Evolutionary conservation across 2,888 invertebrate species (phyloP).

Genomic region (Pyralis farinalis): DNA sequence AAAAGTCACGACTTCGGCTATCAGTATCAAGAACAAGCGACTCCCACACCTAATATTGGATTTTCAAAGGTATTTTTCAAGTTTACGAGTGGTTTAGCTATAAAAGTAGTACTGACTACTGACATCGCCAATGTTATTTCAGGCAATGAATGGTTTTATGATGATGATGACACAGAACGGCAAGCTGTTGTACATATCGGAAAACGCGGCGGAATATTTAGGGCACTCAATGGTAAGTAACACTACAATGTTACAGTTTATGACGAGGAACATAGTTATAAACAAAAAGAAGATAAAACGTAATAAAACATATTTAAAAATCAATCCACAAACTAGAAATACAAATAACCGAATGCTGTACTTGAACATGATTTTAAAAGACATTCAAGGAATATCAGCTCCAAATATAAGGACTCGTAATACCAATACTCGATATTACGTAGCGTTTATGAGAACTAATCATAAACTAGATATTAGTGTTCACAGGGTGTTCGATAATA

Average conservation of each 20-base stretch:
- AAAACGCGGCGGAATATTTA: conserved; percentile 98
- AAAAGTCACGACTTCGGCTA: conserved; percentile 88
- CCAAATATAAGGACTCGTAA: too few species aligned
- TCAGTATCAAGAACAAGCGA: conserved; percentile 84
- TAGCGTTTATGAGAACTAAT: too few species aligned
- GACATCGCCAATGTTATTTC: conserved; percentile 68
- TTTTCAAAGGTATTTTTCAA: conserved; percentile 90
- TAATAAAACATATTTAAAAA: too few species aligned
- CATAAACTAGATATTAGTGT: too few species aligned
- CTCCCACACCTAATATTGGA: conserved; percentile 92
- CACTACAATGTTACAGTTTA: not conserved
- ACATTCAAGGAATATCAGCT: too few species aligned
- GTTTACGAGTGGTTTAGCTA: conserved; percentile 49
- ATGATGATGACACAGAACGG: conserved; percentile 99
- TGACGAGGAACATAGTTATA: not conserved
- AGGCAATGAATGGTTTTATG: conserved; percentile 98
- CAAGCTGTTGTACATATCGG: conserved; percentile 98
- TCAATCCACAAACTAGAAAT: too few species aligned
- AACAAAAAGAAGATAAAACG: too few species aligned
- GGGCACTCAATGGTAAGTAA: conserved; percentile 97
- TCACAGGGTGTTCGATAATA: too few species aligned
- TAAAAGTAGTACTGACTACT: conserved; percentile 32
- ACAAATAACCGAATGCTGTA: too few species aligned
- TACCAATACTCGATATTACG: too few species aligned
- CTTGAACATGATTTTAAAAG: too few species aligned